Base-by-base conservation (phyloP, 2,113 vertebrate species). In the Pygathrix nemaeus region DNA sequence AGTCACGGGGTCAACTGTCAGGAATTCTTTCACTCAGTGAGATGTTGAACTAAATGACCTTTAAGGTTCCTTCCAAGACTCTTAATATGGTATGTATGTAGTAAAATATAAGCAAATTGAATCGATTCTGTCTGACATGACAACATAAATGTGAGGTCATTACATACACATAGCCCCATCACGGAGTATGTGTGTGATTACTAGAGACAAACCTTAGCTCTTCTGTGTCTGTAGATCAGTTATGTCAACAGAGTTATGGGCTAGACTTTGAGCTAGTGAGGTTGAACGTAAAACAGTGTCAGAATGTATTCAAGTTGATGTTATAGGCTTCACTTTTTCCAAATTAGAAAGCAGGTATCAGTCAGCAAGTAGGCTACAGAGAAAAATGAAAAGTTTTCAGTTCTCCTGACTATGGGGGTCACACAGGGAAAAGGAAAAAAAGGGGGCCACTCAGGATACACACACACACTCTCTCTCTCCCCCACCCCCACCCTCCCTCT, bases 331-430 rank as follows among this genome's bases (percentile, higher is more conserved):
- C 38, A 78, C 38, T 93, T 93, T 96, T 87, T 79, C 94, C 80
- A 89, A 96, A 96, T 89, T 95, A 75, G 95, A 96, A 97, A 96
- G 76, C 55, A 38, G 10, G 87, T 57, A 68, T 95, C 93, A 95
- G 73, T 75, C 64, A 87, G 83, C 40, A 94, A 78, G 55, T 3
- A 45, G 38, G 48, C 52, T 80, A 59, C 32, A 73, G 68, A 93
- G 78, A 82, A 91, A 79, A 94, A 85, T 52, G 32, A 88, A 59
- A 8, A 23, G 27, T 40, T 83, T 92, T 90, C 35, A 79, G 27
- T 55, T 90, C 18, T 82, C n/a, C 43, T 88, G 73, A 59, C 23
- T 75, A 50, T 75, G 40, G n/a, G 68, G 48, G n/a, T 8, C 8
- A 83, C 18, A 45, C 7, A 40, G 35, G 27, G 55, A 3, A 90